Conservation (phyloP, 2,113 vertebrate genomes). For the Indicator maculatus region DNA sequence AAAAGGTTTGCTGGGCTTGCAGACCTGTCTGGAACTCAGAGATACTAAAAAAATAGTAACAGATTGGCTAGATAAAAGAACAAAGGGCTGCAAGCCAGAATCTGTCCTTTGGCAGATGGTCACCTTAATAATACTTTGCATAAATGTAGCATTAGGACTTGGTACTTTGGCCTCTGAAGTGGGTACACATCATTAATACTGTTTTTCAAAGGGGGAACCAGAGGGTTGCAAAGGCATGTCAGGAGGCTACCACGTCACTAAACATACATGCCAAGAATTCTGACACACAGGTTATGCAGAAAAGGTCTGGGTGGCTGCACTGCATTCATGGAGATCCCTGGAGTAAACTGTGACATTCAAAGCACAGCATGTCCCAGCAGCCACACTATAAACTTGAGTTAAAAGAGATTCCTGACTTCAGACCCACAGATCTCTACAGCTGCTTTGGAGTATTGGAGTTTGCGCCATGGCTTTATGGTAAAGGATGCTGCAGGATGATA, state of each 20-base stretch:
- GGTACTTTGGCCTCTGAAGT: conserved; percentile 39
- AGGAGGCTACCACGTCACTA: not conserved
- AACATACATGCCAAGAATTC: not conserved
- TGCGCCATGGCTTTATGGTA: not conserved
- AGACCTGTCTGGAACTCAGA: conserved; percentile 12
- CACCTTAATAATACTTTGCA: conserved; percentile 37
- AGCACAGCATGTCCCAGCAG: not conserved
- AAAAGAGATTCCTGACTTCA: not conserved
- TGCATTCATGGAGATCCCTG: not conserved
- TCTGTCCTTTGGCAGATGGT: conserved; percentile 52
- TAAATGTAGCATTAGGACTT: conserved; percentile 40
- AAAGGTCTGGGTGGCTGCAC: not conserved
- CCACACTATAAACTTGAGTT: not conserved
- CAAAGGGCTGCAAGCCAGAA: conserved; percentile 50
- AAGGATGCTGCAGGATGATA: not conserved
- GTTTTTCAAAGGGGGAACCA: not conserved
- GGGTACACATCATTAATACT: conserved; percentile 18
- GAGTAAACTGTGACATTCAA: not conserved
- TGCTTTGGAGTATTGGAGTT: not conserved
- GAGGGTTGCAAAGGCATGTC: not conserved
- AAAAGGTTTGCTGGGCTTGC: conserved; percentile 47
- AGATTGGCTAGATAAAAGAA: conserved; percentile 26
- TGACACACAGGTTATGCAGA: not conserved
- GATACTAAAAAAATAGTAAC: conserved; percentile 24
- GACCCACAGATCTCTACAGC: not conserved